Evolutionary conservation across 2,888 invertebrate genomes (phyloP).

Genomic region (Dolomedes plantarius): DNA sequence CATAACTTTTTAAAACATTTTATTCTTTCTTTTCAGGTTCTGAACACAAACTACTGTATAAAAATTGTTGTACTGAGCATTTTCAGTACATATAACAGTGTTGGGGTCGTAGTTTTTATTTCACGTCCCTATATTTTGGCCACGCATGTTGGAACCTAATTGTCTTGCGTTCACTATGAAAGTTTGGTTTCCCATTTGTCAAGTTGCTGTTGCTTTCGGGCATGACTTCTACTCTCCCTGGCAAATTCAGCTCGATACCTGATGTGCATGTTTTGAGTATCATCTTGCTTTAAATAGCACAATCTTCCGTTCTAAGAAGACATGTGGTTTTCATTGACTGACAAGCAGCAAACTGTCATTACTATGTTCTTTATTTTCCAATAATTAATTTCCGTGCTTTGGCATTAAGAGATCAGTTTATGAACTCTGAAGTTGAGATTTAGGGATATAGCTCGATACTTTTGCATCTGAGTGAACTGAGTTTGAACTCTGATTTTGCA

Average conservation of each 20-base stretch:
- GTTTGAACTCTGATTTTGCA: not conserved
- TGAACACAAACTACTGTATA: not conserved
- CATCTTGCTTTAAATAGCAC: not conserved
- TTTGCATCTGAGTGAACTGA: not conserved
- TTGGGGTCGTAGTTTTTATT: not conserved
- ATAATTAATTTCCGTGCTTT: slow-evolving; percentile 36
- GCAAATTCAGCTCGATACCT: slow-evolving; percentile 45
- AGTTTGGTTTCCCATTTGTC: slow-evolving; percentile 59
- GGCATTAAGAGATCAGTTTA: slow-evolving; percentile 37
- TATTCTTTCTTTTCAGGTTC: slow-evolving; percentile 4
- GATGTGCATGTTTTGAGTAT: not conserved
- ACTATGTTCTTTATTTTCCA: slow-evolving; percentile 23
- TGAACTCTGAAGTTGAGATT: slow-evolving; percentile 39
- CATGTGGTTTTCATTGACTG: slow-evolving; percentile 20
- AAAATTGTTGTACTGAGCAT: not conserved
- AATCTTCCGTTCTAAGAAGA: slow-evolving; percentile 28
- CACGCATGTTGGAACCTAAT: slow-evolving; percentile 54
- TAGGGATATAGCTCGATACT: not conserved
- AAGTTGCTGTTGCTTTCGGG: slow-evolving; percentile 57
- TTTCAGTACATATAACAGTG: not conserved
- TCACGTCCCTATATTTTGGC: not conserved
- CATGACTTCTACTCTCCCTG: slow-evolving; percentile 63
- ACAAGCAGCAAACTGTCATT: slow-evolving; percentile 25
- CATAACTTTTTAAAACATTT: no score
- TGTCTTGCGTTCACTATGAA: slow-evolving; percentile 41